Evolutionary conservation across 2,888 invertebrate genomes (phyloP).

Genomic region (Tenodera sinensis): DNA sequence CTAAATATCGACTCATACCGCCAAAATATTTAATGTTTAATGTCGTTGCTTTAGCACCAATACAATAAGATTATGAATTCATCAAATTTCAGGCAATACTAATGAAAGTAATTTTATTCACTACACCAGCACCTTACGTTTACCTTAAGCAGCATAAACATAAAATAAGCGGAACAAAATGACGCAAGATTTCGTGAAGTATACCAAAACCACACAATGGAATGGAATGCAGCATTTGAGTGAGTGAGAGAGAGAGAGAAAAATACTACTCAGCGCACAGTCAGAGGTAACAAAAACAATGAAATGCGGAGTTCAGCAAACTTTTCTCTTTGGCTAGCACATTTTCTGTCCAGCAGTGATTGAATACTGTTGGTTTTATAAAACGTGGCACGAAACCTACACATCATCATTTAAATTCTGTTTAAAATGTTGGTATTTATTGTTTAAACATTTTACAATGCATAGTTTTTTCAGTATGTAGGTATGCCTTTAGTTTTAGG

Average conservation of each 20-base stretch:
- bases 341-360: not conserved
- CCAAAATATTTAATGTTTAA: no score
- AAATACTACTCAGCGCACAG: not conserved
- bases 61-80: no score
- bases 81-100: no score
- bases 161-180: not conserved
- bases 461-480: no score
- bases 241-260: not conserved
- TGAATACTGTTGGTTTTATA: not conserved
- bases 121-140: no score
- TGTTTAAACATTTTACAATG: no score
- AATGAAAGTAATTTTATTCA: no score
- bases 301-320: not conserved
- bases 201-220: not conserved
- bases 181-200: not conserved
- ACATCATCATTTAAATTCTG: no score
- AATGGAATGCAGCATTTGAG: not conserved
- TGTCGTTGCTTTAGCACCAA: no score
- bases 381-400: not conserved
- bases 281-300: not conserved
- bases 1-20: no score
- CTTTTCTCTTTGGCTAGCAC: not conserved
- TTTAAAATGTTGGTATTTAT: no score
- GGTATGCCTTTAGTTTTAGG: no score
- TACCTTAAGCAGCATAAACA: not conserved